Evolutionary conservation across 2,113 vertebrate genomes (phyloP), one percentile per base, ranked within the genome.

Genomic region (Neoarius graeffei): DNA sequence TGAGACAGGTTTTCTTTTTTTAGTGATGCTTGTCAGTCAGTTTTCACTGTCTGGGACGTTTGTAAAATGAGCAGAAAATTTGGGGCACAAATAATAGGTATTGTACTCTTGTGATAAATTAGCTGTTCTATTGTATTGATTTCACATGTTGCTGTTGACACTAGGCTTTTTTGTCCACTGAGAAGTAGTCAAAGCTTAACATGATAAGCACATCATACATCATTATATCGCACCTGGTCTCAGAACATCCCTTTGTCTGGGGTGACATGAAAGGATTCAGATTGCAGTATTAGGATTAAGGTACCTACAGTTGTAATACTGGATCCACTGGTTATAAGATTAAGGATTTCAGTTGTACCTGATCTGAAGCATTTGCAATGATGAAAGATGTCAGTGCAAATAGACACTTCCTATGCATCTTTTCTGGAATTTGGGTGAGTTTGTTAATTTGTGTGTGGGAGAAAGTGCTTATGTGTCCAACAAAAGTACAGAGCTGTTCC

Each of bases 1-100:
- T 92, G 90, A 93, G 86, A 90, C 85, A 50, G 48, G 57, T 90
- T 92, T 92, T 88, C 69, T 42, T 89, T 89, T 90, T 85, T 81
- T 87, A 87, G 69, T 90, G 89, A 90, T 15, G 76, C 73, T 90
- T 89, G 87, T 89, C 85, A 87, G 67, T 67, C 82, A 19, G 64
- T 83, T 69, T 77, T 60, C 35, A 81, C 48, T 90, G 20, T 89
- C n/a, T 83, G 52, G 27, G 67, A 88, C 81, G 84, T 62, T 66
- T 27, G 42, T 48, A 83, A 90, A 87, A 81, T 84, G 64, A 81
- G 59, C 52, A 69, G n/a, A 84, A 86, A 86, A 42, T 86, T 87
- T 88, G 60, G 69, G 60, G 69, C 56, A 83, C 76, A 83, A 85
- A 77, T 84, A 67, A 88, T 81, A 82, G 57, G 76, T 80, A 89